Evolutionary conservation across 2,888 invertebrate species (phyloP), one percentile per base, ranked within the genome.

Genomic region (Ophion slaviceki): DNA sequence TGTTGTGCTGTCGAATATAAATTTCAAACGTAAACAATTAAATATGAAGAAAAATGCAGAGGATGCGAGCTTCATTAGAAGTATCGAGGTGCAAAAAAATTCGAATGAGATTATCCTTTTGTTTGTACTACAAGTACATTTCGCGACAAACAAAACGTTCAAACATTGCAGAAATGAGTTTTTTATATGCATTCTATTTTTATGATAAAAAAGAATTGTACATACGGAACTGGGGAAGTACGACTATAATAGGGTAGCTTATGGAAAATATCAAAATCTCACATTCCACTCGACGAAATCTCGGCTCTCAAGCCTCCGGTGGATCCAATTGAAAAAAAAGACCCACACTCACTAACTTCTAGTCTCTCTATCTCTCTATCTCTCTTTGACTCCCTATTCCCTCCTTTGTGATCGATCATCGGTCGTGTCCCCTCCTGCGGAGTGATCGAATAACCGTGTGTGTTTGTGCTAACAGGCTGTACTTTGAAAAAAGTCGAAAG

Each of bases 381-480:
- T 81, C 76, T 82, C 11, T 53, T 53, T 53, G 53, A 53, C 14
- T 14, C 17, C 53, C 68, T 8, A 47, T 24, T 67, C 32, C 28
- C 11, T 57, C 67, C 78, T 11, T 36, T 32, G 36, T 17, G 47
- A 67, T 64, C 71, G 36, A 80, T 68, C 78, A 10, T 62, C 57
- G 71, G 45, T 78, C 75, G 76, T 66, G 80, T 77, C 82, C 70
- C 78, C 61, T 72, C 70, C 66, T 64, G 47, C 66, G 74, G 72
- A 86, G 82, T 86, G 81, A 84, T 77, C 80, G 79, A 84, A 80
- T 86, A 86, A 87, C 83, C 85, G 84, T 86, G 84, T 85, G 87
- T 89, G 87, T 87, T 82, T 87, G 88, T 87, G 88, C 87, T 88
- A 87, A 88, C 84, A 81, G 82, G 87, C 77, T 84, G 79, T 82